Base-by-base conservation (phyloP, 1,140 invertebrate genomes). In the Melitaea cinxia region DNA sequence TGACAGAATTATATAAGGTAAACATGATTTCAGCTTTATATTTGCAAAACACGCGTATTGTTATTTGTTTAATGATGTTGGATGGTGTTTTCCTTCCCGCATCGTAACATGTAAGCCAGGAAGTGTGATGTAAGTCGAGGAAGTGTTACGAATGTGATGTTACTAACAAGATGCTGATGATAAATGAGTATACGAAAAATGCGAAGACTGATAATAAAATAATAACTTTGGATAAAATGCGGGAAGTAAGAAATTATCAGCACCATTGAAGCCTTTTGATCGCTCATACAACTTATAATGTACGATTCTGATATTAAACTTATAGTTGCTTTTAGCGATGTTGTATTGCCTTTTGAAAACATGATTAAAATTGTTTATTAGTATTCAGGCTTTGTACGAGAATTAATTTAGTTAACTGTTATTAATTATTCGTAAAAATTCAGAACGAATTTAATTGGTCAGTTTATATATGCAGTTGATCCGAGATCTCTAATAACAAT, bases 111-210 rank as follows among this genome's bases (percentile, higher is more conserved):
- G 33, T 57, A 64, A 65, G 54, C 62, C 55, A 39, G 33, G 53
- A 65, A 52, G 45, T 47, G 45, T 65, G 47, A 52, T 65, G 37
- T 57, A 54, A 57, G 45, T 57, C 47, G 21, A 52, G 62, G 54
- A 26, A 65, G 45, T 53, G 30, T 42, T 57, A 28, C 17, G 23
- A 10, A 42, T 52, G 33, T 15, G 30, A 42, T 56, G 61, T 64
- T 64, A n/a, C 62, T 52, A 57, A 57, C 54, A 39, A 52, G 28
- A 65, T 17, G 50, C 54, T 47, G 14, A 65, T 65, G 62, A 65
- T 65, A 57, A 53, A 65, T 65, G 62, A 21, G 0, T 14, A 19
- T 28, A 15, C 53, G 30, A 10, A 42, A 24, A 42, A 52, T 19
- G 15, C 14, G 45, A 35, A 35, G 14, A 50, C 45, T 50, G 33